Evolutionary conservation across 2,113 vertebrate species (phyloP).

Genomic region (Canis aureus): DNA sequence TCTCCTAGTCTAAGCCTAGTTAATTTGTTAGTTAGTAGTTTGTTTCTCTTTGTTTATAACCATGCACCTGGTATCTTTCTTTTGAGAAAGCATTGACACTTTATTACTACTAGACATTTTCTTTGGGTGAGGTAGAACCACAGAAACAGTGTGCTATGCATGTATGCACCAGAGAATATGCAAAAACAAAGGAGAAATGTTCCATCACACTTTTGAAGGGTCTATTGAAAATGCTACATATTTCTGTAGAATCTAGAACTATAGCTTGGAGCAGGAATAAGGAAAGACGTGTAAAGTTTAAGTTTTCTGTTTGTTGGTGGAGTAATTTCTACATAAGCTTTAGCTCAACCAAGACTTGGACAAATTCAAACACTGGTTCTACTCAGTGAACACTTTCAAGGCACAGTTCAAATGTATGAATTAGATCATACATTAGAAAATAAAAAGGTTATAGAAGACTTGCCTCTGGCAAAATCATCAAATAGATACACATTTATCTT

Average conservation of each 20-base stretch:
- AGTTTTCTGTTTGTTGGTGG: not conserved
- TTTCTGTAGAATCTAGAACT: slow-evolving; percentile 7
- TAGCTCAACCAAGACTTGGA: not conserved
- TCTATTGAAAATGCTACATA: not conserved
- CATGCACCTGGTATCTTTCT: not conserved
- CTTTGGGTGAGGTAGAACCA: not conserved
- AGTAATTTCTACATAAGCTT: not conserved
- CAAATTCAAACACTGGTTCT: not conserved
- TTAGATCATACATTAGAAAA: not conserved
- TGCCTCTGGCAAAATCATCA: not conserved
- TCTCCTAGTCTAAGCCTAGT: not conserved
- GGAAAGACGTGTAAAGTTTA: not conserved
- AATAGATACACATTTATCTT: not conserved
- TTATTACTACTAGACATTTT: not conserved
- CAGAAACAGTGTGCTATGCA: not conserved
- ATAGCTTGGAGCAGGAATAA: not conserved
- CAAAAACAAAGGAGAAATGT: not conserved
- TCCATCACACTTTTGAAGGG: not conserved
- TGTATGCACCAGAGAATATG: not conserved
- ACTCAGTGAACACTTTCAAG: slow-evolving; percentile 17
- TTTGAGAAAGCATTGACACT: not conserved
- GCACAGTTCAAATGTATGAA: not conserved
- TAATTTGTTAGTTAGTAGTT: slow-evolving; percentile 49
- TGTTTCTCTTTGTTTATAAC: slow-evolving; percentile 31
- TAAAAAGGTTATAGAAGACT: not conserved